Evolutionary conservation across 2,888 invertebrate genomes (phyloP).

Genomic region (Physocephala rufipes): DNA sequence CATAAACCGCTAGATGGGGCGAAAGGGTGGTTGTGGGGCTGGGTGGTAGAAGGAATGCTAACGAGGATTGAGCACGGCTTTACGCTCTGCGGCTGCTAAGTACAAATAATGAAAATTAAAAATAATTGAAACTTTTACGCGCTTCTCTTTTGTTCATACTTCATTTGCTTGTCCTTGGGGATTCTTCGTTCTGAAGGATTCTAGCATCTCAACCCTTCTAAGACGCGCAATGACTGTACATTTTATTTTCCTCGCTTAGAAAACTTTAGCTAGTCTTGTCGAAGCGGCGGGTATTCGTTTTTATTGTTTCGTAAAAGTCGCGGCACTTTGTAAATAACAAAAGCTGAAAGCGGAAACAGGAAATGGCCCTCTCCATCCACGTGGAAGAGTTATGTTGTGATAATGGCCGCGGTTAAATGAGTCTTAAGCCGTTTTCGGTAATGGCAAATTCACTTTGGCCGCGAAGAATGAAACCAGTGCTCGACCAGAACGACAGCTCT

Average conservation of each 20-base stretch:
- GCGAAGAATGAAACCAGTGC: slow-evolving; percentile 12
- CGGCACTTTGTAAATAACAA: slow-evolving; percentile 22
- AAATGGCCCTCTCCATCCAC: slow-evolving; percentile 22
- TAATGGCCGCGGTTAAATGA: slow-evolving; percentile 60
- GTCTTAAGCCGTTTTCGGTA: slow-evolving; percentile 53
- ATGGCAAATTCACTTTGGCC: background rate
- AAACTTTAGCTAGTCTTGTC: slow-evolving; percentile 10
- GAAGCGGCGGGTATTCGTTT: slow-evolving; percentile 9
- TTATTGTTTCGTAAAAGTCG: slow-evolving; percentile 16
- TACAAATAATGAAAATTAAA: slow-evolving; percentile 62
- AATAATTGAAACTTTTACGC: slow-evolving; percentile 58
- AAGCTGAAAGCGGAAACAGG: slow-evolving; percentile 33
- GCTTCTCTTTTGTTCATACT: slow-evolving; percentile 44
- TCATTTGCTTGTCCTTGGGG: slow-evolving; percentile 11
- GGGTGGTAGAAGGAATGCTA: background rate
- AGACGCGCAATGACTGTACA: background rate
- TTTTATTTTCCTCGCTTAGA: background rate
- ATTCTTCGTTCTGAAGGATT: background rate
- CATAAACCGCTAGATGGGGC: slow-evolving; percentile 6
- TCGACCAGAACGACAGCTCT: no score
- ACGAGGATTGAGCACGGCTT: background rate
- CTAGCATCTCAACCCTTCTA: background rate
- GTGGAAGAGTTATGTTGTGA: slow-evolving; percentile 32
- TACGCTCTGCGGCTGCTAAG: slow-evolving; percentile 45
- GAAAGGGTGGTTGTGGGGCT: background rate